phyloP scores from a whole-genome alignment of 2,113 vertebrate genomes.

The Orthochromis malagaraziensis region DNA sequence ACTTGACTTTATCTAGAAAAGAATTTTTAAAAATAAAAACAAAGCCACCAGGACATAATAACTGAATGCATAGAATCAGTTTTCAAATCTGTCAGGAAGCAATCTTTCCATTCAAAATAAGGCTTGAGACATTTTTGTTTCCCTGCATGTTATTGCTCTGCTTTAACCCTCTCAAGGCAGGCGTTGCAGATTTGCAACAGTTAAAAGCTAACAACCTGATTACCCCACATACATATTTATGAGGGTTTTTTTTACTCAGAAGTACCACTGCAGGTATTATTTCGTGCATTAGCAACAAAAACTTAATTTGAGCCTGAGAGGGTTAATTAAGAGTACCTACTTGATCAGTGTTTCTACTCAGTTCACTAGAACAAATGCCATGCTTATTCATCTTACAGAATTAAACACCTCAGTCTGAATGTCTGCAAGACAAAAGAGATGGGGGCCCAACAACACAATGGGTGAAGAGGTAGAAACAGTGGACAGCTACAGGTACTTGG shows the following conservation, averaged over 20 bases:
- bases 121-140: background rate
- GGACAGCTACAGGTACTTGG: background rate
- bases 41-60: background rate
- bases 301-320: background rate
- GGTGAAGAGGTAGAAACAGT: background rate
- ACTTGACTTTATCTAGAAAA: background rate
- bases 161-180: background rate
- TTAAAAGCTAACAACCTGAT: background rate
- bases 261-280: background rate
- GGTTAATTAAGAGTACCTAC: background rate
- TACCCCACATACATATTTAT: background rate
- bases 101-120: background rate
- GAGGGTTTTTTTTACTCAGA: background rate
- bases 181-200: background rate
- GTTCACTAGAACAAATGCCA: background rate
- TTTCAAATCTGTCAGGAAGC: background rate
- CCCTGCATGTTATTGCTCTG: background rate
- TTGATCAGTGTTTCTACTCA: background rate
- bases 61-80: background rate
- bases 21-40: background rate
- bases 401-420: background rate
- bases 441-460: background rate
- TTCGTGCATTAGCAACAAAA: background rate
- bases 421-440: background rate
- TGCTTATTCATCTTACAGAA: background rate